Evolutionary conservation across 1,140 invertebrate genomes (phyloP).

Genomic region (Pachypeltis micranthus): DNA sequence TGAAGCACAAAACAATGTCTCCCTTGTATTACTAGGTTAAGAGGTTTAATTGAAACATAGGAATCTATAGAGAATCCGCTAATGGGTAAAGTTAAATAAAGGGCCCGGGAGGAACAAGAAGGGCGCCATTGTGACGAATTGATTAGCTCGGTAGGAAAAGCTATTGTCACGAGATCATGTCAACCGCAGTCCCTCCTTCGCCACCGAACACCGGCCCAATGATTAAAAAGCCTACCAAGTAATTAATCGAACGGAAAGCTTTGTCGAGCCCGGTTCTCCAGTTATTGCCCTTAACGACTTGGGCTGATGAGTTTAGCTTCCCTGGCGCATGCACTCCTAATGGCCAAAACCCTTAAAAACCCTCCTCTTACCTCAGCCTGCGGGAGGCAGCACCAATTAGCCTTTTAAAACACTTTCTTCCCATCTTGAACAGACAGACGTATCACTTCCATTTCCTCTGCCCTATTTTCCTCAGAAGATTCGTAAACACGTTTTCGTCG

Average conservation of each 20-base stretch:
- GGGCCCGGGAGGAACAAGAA: neutral
- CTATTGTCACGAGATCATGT: slow-evolving; percentile 13
- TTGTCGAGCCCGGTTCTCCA: neutral
- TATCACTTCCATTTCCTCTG: too few species aligned
- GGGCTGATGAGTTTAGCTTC: slow-evolving; percentile 3
- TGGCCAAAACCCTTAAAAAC: neutral
- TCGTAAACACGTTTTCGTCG: too few species aligned
- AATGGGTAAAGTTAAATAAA: slow-evolving; percentile 19
- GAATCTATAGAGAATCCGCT: slow-evolving; percentile 10
- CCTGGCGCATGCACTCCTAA: slow-evolving; percentile 1
- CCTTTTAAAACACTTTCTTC: too few species aligned
- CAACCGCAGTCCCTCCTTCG: slow-evolving; percentile 1
- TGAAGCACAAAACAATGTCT: too few species aligned
- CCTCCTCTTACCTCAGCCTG: too few species aligned
- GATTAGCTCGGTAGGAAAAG: slow-evolving; percentile 8
- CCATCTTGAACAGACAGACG: too few species aligned
- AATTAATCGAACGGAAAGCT: slow-evolving; percentile 3
- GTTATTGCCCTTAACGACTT: slow-evolving; percentile 12
- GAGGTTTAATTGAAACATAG: slow-evolving; percentile 13
- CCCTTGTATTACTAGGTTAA: slow-evolving; percentile 12
- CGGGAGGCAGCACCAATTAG: too few species aligned
- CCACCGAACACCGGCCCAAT: neutral
- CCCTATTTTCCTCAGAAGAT: too few species aligned
- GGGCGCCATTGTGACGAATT: slow-evolving; percentile 5
- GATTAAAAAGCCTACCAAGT: slow-evolving; percentile 17